phyloP scores from a whole-genome alignment of 2,888 invertebrate species.

The Nomada flava region DNA sequence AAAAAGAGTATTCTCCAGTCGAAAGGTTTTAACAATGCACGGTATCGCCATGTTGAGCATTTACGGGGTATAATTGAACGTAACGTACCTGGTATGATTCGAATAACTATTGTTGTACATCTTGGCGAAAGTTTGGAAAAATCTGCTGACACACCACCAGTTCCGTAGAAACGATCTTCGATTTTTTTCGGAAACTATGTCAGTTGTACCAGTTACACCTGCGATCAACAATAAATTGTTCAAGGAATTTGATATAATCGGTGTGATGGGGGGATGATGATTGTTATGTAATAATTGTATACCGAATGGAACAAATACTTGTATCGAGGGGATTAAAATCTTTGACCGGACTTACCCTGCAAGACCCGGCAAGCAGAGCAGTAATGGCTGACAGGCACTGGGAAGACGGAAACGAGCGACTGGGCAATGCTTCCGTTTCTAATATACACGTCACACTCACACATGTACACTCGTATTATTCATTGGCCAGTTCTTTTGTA shows the following conservation, averaged over 20 bases:
- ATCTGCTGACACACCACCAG: slow-evolving; percentile 45
- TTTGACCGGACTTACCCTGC: slow-evolving; percentile 55
- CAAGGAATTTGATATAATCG: not conserved
- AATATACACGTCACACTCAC: slow-evolving; percentile 29
- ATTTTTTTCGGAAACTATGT: slow-evolving; percentile 68
- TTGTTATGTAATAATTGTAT: not conserved
- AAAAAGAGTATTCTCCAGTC: not conserved
- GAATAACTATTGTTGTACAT: slow-evolving; percentile 82
- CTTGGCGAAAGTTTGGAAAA: slow-evolving; percentile 64
- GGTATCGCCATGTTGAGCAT: not conserved
- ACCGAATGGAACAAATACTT: slow-evolving; percentile 9
- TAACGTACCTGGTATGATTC: slow-evolving; percentile 81
- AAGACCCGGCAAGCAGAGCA: slow-evolving; percentile 82
- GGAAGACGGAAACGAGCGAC: slow-evolving; percentile 81
- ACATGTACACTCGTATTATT: not conserved
- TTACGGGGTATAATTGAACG: not conserved
- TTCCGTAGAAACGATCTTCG: slow-evolving; percentile 55
- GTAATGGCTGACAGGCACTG: slow-evolving; percentile 82
- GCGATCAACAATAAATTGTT: slow-evolving; percentile 57
- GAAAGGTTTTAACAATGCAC: not conserved
- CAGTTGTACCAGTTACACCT: slow-evolving; percentile 79
- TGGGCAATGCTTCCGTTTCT: slow-evolving; percentile 73
- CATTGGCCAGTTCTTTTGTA: slow-evolving; percentile 40
- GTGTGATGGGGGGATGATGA: not conserved
- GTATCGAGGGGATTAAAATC: not conserved